Percentiles rank a stretch among this genome's conserved stretches.
These are phyloP conservation scores for Atractosteus spatula DNA, from an alignment of 2,113 vertebrate genomes.

Conservation along the genomic window DNA sequence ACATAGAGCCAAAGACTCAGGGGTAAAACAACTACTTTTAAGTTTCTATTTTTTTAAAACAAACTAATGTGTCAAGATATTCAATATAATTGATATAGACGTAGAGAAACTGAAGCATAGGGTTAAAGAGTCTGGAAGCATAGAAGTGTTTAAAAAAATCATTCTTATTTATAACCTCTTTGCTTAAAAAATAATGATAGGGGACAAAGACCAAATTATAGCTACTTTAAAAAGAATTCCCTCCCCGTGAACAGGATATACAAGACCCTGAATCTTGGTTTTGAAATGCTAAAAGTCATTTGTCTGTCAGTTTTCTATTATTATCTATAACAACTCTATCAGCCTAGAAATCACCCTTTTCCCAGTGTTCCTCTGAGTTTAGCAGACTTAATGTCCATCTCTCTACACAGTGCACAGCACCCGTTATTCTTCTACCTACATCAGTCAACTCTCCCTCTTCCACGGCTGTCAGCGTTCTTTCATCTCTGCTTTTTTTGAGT, in stretches of 20 bases:
- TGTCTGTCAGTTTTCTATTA: constrained; percentile 14
- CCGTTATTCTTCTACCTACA: too few species aligned
- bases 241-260: neutral
- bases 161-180: too few species aligned
- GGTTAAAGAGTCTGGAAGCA: too few species aligned
- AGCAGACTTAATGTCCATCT: neutral
- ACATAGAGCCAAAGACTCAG: too few species aligned
- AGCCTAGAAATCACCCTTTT: neutral
- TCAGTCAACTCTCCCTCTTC: neutral
- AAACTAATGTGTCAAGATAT: too few species aligned
- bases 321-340: constrained; percentile 12
- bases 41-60: too few species aligned
- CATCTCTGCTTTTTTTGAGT: neutral
- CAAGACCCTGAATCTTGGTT: neutral
- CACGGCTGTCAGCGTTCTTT: neutral
- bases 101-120: too few species aligned
- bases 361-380: neutral
- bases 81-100: too few species aligned
- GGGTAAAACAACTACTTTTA: too few species aligned
- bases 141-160: too few species aligned
- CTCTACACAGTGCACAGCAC: neutral
- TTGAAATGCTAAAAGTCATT: neutral
- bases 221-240: neutral
- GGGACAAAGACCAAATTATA: constrained; percentile 5
- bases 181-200: neutral